Evolutionary conservation across 2,113 vertebrate species (phyloP), one percentile per base, ranked within the genome.

Genomic region (Cepphus grylle): DNA sequence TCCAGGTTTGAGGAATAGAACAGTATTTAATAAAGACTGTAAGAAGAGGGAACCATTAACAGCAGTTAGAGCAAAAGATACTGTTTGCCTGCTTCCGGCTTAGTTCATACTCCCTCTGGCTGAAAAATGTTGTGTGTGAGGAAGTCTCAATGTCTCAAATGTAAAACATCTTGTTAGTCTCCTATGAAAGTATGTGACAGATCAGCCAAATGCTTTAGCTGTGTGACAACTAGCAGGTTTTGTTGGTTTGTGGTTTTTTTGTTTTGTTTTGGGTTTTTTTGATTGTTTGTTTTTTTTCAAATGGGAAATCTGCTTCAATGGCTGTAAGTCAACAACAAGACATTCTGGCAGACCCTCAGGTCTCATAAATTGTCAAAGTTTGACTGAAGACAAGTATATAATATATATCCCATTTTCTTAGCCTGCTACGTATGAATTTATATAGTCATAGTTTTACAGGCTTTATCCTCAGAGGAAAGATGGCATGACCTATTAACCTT

Each of bases 171-270:
- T 63, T 95, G 86, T 78, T 93, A 87, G 52, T 74, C 70, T 74
- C 70, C 81, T 79, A 72, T 15, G 47, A 56, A 94, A 93, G 66
- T 36, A 91, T n/a, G 40, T 40, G 56, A 76, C 86, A 76, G n/a
- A 94, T 76, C 66, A 96, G 94, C 56, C 73, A 91, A 93, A 74
- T 43, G 29, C 26, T 74, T 74, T 59, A 93, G 53, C 62, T 88
- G 25, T 70, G 67, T 92, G 82, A 95, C 58, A 88, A 83, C 53
- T 27, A 82, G 67, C 79, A 91, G 86, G 88, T 88, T 95, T 95
- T 81, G 13, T 53, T 63, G 29, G 17, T 53, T 66, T 63, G 14
- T n/a, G n/a, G n/a, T n/a, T 5, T 16, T 42, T 14, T 22, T 10
- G 10, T 43, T 38, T 40, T 55, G 8, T 27, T 52, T 43, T 43